These are phyloP conservation scores for Scopus umbretta DNA, from an alignment of 2,113 vertebrate genomes.

Conservation along the genomic window DNA sequence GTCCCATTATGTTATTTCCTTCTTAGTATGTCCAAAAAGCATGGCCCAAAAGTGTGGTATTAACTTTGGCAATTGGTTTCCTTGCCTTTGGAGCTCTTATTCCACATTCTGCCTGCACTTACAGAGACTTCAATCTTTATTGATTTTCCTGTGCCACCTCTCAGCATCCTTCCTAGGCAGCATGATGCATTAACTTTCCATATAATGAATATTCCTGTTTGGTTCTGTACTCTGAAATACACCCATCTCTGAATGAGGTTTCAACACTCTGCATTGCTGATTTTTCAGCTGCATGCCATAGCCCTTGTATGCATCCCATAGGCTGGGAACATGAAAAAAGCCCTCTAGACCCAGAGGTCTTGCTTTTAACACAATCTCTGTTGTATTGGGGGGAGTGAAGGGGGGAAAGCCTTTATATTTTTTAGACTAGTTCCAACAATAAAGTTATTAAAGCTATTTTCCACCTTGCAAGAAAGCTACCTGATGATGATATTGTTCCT, in stretches of 20 bases:
- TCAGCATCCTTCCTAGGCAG: conserved; percentile 13
- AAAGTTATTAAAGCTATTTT: conserved; percentile 14
- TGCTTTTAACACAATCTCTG: conserved; percentile 17
- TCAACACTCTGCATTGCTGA: conserved; percentile 4
- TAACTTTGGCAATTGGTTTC: not conserved
- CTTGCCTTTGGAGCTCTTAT: not conserved
- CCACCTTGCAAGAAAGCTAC: not conserved
- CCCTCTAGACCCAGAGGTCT: not conserved
- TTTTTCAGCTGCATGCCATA: not conserved
- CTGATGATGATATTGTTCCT: not conserved
- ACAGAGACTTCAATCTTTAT: conserved; percentile 3
- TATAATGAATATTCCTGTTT: conserved; percentile 45
- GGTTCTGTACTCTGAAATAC: conserved; percentile 3
- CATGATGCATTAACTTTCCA: conserved; percentile 39
- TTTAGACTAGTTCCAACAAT: not conserved
- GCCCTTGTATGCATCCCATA: not conserved
- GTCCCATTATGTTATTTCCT: not conserved
- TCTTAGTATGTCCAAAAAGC: not conserved
- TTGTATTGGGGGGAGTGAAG: not conserved
- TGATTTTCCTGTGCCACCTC: conserved; percentile 23
- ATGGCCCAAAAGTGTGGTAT: not conserved
- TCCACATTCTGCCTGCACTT: conserved; percentile 10
- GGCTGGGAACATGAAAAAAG: not conserved
- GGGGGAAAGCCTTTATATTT: not conserved
- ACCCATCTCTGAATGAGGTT: not conserved